Evolutionary conservation across 2,797 vertebrate species (phyloP).

Genomic region (Steatocranus sp.): DNA sequence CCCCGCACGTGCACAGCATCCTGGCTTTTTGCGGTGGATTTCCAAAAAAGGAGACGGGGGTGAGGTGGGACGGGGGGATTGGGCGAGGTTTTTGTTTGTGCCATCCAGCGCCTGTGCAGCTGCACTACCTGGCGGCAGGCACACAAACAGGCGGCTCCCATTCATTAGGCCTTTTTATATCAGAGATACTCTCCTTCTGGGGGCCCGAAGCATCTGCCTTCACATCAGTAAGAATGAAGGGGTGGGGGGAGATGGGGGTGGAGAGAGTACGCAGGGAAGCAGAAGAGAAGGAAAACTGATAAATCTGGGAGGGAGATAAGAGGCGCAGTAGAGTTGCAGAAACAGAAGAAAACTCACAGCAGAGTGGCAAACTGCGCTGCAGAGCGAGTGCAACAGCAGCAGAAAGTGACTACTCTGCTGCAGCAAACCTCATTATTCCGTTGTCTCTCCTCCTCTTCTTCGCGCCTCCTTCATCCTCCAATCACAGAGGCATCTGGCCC

Average conservation of each 20-base stretch:
- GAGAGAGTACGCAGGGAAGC: slow-evolving; percentile 2
- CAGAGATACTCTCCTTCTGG: slow-evolving; percentile 69
- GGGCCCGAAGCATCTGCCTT: slow-evolving; percentile 73
- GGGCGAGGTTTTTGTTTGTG: slow-evolving; percentile 50
- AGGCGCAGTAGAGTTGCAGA: slow-evolving; percentile 11
- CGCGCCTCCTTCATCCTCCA: slow-evolving; percentile 49
- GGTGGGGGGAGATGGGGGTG: not conserved
- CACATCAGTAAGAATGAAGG: slow-evolving; percentile 48
- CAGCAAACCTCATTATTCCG: slow-evolving; percentile 38
- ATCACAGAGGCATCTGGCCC: slow-evolving; percentile 71
- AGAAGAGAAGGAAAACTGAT: slow-evolving; percentile 33
- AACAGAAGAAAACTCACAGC: slow-evolving; percentile 15
- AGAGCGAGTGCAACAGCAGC: not conserved
- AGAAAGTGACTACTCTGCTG: slow-evolving; percentile 27
- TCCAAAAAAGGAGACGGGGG: not conserved
- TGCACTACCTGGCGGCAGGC: slow-evolving; percentile 69
- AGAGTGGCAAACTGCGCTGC: slow-evolving; percentile 6
- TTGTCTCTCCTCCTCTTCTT: slow-evolving; percentile 40
- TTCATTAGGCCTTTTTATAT: slow-evolving; percentile 78
- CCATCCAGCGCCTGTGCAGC: slow-evolving; percentile 66
- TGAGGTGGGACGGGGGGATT: not conserved
- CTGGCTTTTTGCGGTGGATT: slow-evolving; percentile 23
- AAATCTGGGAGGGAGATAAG: slow-evolving; percentile 43
- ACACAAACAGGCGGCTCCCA: slow-evolving; percentile 72
- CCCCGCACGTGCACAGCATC: slow-evolving; percentile 25